Evolutionary conservation across 2,888 invertebrate genomes (phyloP).

Genomic region (Ctena decussata): DNA sequence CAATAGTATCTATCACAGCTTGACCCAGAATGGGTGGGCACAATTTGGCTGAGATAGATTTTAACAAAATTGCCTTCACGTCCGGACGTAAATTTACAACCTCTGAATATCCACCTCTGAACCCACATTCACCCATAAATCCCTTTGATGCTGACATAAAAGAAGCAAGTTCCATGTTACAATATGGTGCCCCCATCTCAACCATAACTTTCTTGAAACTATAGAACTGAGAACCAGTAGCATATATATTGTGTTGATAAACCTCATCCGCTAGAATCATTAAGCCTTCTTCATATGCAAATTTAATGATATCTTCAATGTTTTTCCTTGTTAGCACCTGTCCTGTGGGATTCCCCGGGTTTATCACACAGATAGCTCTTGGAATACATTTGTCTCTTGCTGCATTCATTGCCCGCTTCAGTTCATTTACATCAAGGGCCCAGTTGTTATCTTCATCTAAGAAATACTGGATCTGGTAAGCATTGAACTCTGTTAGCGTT

Average conservation of each 20-base stretch:
- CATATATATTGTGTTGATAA: conserved; percentile 99
- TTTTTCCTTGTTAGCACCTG: conserved; percentile 95
- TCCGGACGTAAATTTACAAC: conserved; percentile 94
- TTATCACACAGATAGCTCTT: conserved; percentile 96
- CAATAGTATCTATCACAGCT: conserved; percentile 94
- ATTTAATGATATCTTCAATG: conserved; percentile 96
- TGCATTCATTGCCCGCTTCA: conserved; percentile 92
- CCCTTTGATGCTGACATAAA: conserved; percentile 99
- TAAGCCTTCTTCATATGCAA: conserved; percentile 94
- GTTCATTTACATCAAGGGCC: conserved; percentile 93
- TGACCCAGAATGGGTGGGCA: conserved; percentile 97
- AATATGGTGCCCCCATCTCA: conserved; percentile 97
- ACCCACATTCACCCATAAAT: conserved; percentile 93
- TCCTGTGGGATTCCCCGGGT: conserved; percentile 99
- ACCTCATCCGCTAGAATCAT: conserved; percentile 90
- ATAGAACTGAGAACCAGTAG: conserved; percentile 94
- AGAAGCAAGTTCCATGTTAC: conserved; percentile 95
- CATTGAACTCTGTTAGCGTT: conserved; percentile 95
- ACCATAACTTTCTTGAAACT: conserved; percentile 97
- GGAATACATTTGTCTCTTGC: conserved; percentile 90
- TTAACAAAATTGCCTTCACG: conserved; percentile 89
- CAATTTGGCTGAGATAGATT: conserved; percentile 94
- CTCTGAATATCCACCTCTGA: conserved; percentile 98
- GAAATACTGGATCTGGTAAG: conserved; percentile 89
- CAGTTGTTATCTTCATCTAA: conserved; percentile 96